phyloP scores from a whole-genome alignment of 2,113 vertebrate species.

The Chaetodon trifascialis region DNA sequence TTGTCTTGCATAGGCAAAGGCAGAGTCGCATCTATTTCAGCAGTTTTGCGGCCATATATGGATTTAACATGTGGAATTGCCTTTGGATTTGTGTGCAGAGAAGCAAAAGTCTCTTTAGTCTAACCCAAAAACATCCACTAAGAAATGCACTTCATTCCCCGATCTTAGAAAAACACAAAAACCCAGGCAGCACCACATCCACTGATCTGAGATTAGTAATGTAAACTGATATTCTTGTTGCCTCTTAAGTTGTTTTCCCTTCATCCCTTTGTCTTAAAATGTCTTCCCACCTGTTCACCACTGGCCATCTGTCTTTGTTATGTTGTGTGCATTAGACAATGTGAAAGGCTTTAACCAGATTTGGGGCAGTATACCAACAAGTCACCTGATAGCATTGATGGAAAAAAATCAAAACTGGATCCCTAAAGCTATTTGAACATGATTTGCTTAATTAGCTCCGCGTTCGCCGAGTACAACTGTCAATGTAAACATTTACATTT shows the following conservation, averaged over 20 bases:
- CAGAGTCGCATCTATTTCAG: background rate
- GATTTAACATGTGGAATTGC: background rate
- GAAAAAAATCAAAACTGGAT: slow-evolving; percentile 30
- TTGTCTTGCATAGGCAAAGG: background rate
- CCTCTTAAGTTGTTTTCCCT: slow-evolving; percentile 31
- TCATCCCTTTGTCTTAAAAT: slow-evolving; percentile 54
- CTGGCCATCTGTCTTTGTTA: slow-evolving; percentile 76
- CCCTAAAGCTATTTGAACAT: slow-evolving; percentile 1
- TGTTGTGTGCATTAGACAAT: slow-evolving; percentile 39
- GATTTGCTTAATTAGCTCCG: background rate
- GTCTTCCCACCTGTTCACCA: slow-evolving; percentile 72
- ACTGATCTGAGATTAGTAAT: slow-evolving; percentile 25
- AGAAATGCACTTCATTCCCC: background rate
- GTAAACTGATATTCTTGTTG: slow-evolving; percentile 62
- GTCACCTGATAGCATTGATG: slow-evolving; percentile 69
- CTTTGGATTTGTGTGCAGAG: slow-evolving; percentile 16
- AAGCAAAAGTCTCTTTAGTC: background rate
- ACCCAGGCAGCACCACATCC: background rate
- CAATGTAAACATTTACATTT: background rate
- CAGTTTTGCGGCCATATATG: background rate
- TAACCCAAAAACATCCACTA: background rate
- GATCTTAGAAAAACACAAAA: background rate
- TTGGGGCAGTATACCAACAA: slow-evolving; percentile 19
- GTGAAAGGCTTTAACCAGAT: slow-evolving; percentile 66
- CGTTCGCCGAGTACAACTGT: background rate